These are phyloP conservation scores for Rhinoderma darwinii DNA, from an alignment of 2,113 vertebrate species.

Conservation along the genomic window DNA sequence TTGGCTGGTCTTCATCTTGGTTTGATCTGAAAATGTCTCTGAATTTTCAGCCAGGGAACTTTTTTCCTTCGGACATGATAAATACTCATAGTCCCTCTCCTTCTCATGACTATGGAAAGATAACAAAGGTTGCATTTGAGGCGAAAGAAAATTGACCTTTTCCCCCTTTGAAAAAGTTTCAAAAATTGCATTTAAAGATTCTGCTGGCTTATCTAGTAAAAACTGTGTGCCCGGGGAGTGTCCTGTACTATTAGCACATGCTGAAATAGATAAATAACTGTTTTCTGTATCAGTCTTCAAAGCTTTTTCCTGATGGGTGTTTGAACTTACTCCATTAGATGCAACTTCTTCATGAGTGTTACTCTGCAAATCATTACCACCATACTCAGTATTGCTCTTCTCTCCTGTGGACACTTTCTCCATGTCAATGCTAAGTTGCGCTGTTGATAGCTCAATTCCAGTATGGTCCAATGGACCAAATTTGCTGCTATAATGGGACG, in stretches of 20 bases:
- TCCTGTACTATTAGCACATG: neutral
- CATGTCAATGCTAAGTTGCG: neutral
- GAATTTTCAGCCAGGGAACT: neutral
- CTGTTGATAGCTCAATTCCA: neutral
- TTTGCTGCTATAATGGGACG: neutral
- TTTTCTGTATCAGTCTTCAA: constrained; percentile 25
- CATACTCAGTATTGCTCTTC: neutral
- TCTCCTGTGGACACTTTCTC: neutral
- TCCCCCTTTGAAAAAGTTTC: neutral
- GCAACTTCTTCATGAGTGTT: neutral
- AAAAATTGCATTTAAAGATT: neutral
- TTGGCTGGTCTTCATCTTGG: neutral
- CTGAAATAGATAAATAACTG: constrained; percentile 20
- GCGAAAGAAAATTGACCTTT: neutral
- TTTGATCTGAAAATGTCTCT: neutral
- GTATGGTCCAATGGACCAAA: neutral
- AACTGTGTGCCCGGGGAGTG: constrained; percentile 11
- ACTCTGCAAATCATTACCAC: neutral
- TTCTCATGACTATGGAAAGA: neutral
- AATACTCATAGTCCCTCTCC: neutral
- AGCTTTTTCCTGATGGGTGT: neutral
- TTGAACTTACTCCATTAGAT: neutral
- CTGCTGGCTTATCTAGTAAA: neutral
- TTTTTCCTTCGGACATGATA: neutral
- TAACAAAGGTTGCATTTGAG: neutral